Conservation (phyloP, 2,113 vertebrate species). For the Danio rerio region GRCz12tu NC_133187.1:21811001-21811500, state of each 20-base stretch:
- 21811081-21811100: constrained; percentile 18
- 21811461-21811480: neutral
- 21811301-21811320: constrained; percentile 96
- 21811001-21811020: constrained; percentile 21
- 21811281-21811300: constrained; percentile 97
- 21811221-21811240: constrained; percentile 91
- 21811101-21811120: neutral
- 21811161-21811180: neutral
- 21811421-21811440: neutral
- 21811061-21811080: neutral
- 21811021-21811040: constrained; percentile 37
- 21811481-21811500: constrained; percentile 90
- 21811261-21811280: constrained; percentile 94
- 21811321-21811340: constrained; percentile 95
- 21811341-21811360: constrained; percentile 79
- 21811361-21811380: neutral
- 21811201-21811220: neutral
- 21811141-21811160: neutral
- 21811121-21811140: neutral
- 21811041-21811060: neutral
- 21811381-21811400: constrained; percentile 15
- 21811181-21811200: neutral
- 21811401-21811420: neutral
- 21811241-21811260: constrained; percentile 88
- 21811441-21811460: neutral